Percentiles rank a stretch among this genome's conserved stretches.
Conservation (phyloP, 2,888 invertebrate species). For the Formica aserva region DNA sequence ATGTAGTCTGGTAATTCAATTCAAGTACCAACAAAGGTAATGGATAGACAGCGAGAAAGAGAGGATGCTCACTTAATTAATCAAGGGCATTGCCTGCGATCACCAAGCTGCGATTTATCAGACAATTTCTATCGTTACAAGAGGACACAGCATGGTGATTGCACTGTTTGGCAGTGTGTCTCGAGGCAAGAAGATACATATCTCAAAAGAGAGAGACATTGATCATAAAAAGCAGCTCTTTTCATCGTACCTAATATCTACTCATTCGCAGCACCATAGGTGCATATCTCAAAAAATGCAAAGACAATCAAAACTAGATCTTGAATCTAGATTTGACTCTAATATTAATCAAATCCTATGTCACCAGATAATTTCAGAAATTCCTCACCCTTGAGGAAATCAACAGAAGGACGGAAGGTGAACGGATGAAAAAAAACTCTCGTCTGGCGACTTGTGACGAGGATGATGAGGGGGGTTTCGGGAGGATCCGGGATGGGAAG, state of each 20-base stretch:
- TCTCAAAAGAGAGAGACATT: neutral
- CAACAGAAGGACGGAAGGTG: too few relatives aligned
- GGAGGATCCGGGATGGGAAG: neutral
- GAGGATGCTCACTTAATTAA: neutral
- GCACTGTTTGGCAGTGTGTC: conserved; percentile 6
- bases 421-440: neutral
- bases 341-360: neutral
- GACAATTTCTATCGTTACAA: neutral
- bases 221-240: neutral
- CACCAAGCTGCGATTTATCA: conserved; percentile 5
- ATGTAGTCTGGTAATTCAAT: conserved; percentile 27
- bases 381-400: neutral
- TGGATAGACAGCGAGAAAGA: neutral
- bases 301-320: neutral
- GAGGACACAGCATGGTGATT: conserved; percentile 23
- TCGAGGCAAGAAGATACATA: neutral
- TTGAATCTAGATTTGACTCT: neutral
- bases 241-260: neutral
- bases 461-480: neutral
- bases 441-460: neutral
- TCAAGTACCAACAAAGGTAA: neutral
- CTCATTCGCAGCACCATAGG: neutral
- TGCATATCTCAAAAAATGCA: neutral
- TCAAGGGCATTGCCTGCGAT: conserved; percentile 11
- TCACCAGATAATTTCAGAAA: neutral